Evolutionary conservation across 2,888 invertebrate species (phyloP).

Genomic region (Glaucopsyche alexis): DNA sequence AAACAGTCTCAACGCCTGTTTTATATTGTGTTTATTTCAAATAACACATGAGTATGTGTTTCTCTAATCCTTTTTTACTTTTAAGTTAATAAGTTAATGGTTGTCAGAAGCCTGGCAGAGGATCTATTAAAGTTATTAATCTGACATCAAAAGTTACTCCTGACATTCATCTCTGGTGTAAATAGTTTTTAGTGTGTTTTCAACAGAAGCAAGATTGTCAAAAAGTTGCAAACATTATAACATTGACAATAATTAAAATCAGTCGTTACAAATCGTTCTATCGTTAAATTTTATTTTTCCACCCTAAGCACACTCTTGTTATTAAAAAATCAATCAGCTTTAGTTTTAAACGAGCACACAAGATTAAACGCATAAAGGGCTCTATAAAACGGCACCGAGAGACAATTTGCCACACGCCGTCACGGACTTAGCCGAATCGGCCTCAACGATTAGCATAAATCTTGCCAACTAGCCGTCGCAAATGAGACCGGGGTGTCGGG

Average conservation of each 20-base stretch:
- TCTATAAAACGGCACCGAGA: constrained; percentile 66
- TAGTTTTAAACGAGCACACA: constrained; percentile 36
- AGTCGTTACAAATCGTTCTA: not conserved
- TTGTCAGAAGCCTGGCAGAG: too few species aligned
- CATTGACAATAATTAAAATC: too few species aligned
- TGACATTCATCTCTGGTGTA: too few species aligned
- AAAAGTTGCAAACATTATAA: too few species aligned
- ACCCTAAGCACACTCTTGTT: not conserved
- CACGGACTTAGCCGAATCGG: constrained; percentile 72
- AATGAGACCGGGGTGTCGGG: constrained; percentile 56
- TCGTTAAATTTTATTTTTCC: not conserved
- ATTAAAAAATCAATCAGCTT: constrained; percentile 40
- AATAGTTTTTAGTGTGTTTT: too few species aligned
- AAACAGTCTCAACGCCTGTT: constrained; percentile 52
- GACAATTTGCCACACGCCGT: constrained; percentile 76
- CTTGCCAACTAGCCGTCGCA: constrained; percentile 77
- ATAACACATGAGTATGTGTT: constrained; percentile 28
- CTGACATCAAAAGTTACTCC: too few species aligned
- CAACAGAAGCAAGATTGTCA: too few species aligned
- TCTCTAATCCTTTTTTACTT: constrained; percentile 2
- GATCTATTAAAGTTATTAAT: too few species aligned
- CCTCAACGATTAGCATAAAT: constrained; percentile 79
- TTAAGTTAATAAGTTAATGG: too few species aligned
- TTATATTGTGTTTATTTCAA: constrained; percentile 45
- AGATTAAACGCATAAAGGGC: constrained; percentile 60